Evolutionary conservation across 1,140 invertebrate genomes (phyloP), one percentile per base, ranked within the genome.

Genomic region (Conus ventricosus): DNA sequence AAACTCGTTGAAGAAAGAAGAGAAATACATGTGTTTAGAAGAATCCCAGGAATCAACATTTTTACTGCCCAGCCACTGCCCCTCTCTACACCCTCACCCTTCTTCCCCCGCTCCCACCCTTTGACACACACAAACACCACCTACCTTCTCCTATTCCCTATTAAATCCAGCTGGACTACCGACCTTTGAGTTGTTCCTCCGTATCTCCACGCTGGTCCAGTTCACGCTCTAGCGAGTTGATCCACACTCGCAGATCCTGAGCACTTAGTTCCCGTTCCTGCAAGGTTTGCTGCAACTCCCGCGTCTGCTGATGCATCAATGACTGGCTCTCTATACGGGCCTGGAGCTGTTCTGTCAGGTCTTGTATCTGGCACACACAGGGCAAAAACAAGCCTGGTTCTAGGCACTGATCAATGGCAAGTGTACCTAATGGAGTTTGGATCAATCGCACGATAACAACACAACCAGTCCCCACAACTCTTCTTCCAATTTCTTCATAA

Each of bases 161-260:
- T 39, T 3, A 39, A 39, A 39, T 39, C 39, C 39, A 39, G 39
- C 39, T 39, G 39, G 39, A 39, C 39, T 39, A 81, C 90, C 10
- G 82, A 88, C 60, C 88, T 81, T 86, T 91, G 39, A 86, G 90
- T 87, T 88, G 89, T 76, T 88, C 80, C 85, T 89, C 90, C 53
- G 51, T 85, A 57, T 85, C 89, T 15, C 85, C 87, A 55, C 25
- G 84, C 60, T 90, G 87, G 63, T 97, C 96, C 1, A 98, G 93
- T 90, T 97, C 97, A 13, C 95, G 95, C 92, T 98, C 97, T 57
- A 97, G 94, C 89, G 97, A 97, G 1, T 95, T 94, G 76, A 98
- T 97, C 82, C 98, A 97, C 15, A 91, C 87, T 81, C 92, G 90
- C 54, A 94, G 87, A 60, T 94, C 93, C 87, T 91, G 88, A 39